Evolutionary conservation across 1,140 invertebrate genomes (phyloP), one percentile per base, ranked within the genome.

Genomic region (Lepeophtheirus salmonis): DNA sequence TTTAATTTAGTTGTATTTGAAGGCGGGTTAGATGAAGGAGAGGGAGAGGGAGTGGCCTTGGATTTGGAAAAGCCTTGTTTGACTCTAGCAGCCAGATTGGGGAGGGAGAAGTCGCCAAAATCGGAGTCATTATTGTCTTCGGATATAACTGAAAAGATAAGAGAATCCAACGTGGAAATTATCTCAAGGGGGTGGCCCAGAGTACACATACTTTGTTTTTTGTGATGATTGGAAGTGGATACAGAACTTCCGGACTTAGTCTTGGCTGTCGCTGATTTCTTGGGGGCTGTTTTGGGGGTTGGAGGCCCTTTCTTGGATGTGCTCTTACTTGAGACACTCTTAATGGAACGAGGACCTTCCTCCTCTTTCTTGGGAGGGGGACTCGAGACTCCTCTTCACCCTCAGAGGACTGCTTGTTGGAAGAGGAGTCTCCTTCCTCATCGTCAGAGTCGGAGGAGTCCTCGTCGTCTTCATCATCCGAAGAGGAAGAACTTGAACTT

Each of bases 61-160:
- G 55, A 20, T 20, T 21, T 18, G 13, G 21, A 23, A 10, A 23
- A 23, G 26, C 20, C 55, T 3, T 24, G 23, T n/a, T 57, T 25
- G 55, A 23, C 55, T 20, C 25, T 25, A 17, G 55, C 23, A 13
- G 55, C 26, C 13, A 57, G 26, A 14, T 57, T 57, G 26, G 55
- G 23, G n/a, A 57, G 26, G 14, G 55, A 57, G 26, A 26, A 57
- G 23, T 57, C 55, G n/a, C 55, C 55, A 57, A 57, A 57, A 18
- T 57, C 55, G 3, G 55, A 57, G 26, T 57, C 55, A 21, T 54
- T 24, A 20, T 24, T 54, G 6, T 57, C 26, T 16, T 21, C 21
- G 17, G 23, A n/a, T 41, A 41, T 41, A n/a, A 41, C 30, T 41
- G 30, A n/a, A 41, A 41, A n/a, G n/a, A 41, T 6, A 10, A 41